Base-by-base conservation (phyloP, 2,888 invertebrate genomes). In the Minunthozetes semirufus region DNA sequence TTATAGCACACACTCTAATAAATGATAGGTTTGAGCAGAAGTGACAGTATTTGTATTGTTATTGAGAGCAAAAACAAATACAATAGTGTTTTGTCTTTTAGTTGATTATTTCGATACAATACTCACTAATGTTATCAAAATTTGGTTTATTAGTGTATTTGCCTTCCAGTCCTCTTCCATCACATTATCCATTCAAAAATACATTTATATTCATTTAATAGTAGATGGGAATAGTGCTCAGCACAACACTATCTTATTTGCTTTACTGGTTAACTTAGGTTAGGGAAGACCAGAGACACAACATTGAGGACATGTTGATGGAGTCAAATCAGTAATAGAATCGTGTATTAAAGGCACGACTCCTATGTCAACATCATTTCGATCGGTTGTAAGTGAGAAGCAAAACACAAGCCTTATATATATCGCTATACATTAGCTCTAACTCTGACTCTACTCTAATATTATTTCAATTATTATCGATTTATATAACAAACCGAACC, bases 381-480 rank as follows among this genome's bases (percentile, higher is more conserved):
- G 15, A 42, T 42, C 9, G 8, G 33, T 46, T 42, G 42, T 68
- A 68, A 68, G 42, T 46, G 46, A 42, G 42, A 22, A 68, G 42
- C 68, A 42, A 68, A 68, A 68, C 68, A 68, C 68, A 33, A 68
- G 42, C 42, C 22, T 46, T 68, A 42, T 19, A 68, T 66, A 3
- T 19, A 2, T 33, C 22, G 33, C 33, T n/a, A 1, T 15, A 61
- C 22, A 27, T 59, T 59, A 27, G 15, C 22, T 25, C 19, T 19
- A 3, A 48, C 6, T 48, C 19, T 19, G 15, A 48, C 6, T 48
- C 19, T 22, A 25, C 33, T 61, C 29, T 61, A 61, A 61, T 27
- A 33, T 68, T 42, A 38, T 42, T 38, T 68, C 68, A 68, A 68
- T 68, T 68, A 68, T 68, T 72, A 50, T 72, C 48, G 72, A 72